A percentile compares a stretch with the other conserved stretches of the same genome.
Conservation (phyloP, 92 coral and sea anemone species). For the Bergia sp. region DNA sequence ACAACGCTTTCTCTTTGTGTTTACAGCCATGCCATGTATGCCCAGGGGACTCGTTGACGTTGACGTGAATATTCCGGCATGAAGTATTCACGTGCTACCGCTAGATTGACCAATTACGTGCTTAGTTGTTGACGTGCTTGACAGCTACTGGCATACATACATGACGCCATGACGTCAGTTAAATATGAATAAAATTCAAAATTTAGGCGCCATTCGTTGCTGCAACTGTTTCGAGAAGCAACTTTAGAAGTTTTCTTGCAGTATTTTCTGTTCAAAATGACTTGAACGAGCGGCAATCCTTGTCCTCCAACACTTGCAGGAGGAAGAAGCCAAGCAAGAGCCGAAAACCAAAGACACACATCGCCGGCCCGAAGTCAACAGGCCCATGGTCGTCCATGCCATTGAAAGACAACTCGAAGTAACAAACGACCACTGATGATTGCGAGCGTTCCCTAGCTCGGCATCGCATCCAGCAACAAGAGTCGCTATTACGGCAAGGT, state of each 20-base stretch:
- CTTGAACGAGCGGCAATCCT: constrained; percentile 3
- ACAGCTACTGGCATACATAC: constrained; percentile 1
- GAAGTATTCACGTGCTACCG: constrained; percentile 6
- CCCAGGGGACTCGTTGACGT: constrained; percentile 5
- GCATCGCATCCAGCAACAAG: constrained; percentile 7
- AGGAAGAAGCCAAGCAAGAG: constrained; percentile 6
- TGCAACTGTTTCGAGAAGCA: neutral
- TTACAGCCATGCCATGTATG: constrained; percentile 6
- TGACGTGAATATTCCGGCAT: constrained; percentile 3
- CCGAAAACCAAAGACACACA: neutral
- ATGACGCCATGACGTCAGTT: neutral
- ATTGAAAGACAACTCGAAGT: neutral
- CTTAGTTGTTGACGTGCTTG: constrained; percentile 6
- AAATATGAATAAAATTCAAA: too few relatives aligned
- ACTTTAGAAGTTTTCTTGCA: constrained; percentile 2
- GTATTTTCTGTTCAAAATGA: neutral
- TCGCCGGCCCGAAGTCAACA: neutral
- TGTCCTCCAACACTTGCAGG: constrained; percentile 7
- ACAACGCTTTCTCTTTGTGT: constrained; percentile 1
- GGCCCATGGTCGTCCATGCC: constrained; percentile 9
- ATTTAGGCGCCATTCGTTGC: constrained; percentile 3
- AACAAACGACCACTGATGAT: neutral
- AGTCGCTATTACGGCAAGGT: constrained; percentile 6
- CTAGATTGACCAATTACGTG: constrained; percentile 5
- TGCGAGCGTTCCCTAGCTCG: neutral